Evolutionary conservation across 1,140 invertebrate species (phyloP).

Genomic region (Bombyx mori): DNA sequence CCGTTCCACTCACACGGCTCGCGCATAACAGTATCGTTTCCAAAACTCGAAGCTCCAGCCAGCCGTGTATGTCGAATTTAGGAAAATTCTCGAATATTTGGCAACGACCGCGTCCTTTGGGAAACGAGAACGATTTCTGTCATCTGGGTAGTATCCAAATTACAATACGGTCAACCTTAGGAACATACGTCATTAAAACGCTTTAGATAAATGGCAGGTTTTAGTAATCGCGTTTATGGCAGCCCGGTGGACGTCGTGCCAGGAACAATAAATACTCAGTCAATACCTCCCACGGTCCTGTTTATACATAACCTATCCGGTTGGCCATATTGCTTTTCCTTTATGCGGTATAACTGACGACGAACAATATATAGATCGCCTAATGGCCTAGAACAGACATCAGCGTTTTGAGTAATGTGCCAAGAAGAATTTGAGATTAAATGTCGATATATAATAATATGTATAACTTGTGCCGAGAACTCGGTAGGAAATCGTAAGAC

Average conservation of each 20-base stretch:
- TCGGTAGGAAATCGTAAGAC: conserved; percentile 12
- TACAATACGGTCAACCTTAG: conserved; percentile 30
- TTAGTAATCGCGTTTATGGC: conserved; percentile 41
- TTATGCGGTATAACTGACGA: conserved; percentile 40
- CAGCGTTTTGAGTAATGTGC: conserved; percentile 26
- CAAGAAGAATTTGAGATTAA: conserved; percentile 19
- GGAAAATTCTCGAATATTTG: conserved; percentile 29
- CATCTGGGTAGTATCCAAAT: conserved; percentile 25
- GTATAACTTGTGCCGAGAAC: conserved; percentile 10
- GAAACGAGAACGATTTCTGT: conserved; percentile 26
- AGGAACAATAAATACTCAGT: conserved; percentile 41
- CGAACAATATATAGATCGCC: conserved; percentile 37
- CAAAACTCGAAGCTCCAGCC: conserved; percentile 17
- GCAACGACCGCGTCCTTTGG: conserved; percentile 18
- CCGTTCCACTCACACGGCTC: conserved; percentile 24
- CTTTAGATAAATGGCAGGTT: conserved; percentile 48
- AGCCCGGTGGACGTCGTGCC: conserved; percentile 31
- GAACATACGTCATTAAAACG: conserved; percentile 51
- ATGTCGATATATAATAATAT: conserved; percentile 4
- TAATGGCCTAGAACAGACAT: conserved; percentile 38
- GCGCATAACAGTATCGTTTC: conserved; percentile 25
- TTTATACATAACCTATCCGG: conserved; percentile 41
- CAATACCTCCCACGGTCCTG: conserved; percentile 37
- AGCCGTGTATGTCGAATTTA: conserved; percentile 23
- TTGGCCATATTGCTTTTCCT: conserved; percentile 39